A percentile compares a stretch with the other conserved stretches of the same genome.
Conservation (phyloP, 2,113 vertebrate species). For the Hypomesus transpacificus region DNA sequence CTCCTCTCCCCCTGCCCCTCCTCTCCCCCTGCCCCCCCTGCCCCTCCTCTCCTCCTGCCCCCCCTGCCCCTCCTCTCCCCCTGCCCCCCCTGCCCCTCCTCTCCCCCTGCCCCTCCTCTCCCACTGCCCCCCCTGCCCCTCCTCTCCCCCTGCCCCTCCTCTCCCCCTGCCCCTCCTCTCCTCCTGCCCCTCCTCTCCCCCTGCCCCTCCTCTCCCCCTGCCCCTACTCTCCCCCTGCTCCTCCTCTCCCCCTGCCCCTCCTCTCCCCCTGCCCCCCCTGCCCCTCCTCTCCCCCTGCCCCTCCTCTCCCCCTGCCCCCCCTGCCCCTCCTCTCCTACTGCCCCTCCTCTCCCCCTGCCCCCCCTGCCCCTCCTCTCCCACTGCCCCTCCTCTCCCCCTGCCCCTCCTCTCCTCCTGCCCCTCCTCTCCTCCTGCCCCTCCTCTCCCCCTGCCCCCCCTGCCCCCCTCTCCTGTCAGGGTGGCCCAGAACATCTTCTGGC, state of each 20-base stretch:
- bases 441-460: neutral
- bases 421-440: neutral
- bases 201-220: neutral
- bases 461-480: conserved; percentile 70
- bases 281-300: neutral
- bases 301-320: neutral
- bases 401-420: neutral
- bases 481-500: conserved; percentile 89
- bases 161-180: neutral
- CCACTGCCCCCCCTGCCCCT: neutral
- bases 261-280: neutral
- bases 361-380: neutral
- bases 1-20: neutral
- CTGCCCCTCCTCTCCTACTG: neutral
- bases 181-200: neutral
- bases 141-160: neutral
- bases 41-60: neutral
- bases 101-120: neutral
- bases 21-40: neutral
- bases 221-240: too few species aligned
- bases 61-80: neutral
- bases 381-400: neutral
- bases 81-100: conserved; percentile 4
- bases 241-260: neutral
- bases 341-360: neutral